phyloP scores from a whole-genome alignment of 2,888 invertebrate species.

The Polyommatus icarus region DNA sequence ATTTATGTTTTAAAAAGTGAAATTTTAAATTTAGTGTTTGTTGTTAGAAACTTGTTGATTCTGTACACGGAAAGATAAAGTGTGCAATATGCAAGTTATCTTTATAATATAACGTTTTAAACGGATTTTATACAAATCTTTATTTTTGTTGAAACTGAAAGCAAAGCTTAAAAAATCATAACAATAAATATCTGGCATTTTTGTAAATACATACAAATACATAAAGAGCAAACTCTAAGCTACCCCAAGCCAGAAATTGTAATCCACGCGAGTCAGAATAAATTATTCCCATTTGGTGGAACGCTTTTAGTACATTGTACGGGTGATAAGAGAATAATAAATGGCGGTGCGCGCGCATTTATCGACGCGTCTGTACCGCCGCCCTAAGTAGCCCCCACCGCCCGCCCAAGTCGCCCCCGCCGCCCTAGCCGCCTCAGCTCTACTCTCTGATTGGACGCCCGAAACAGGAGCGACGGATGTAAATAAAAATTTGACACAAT shows the following conservation, averaged over 20 bases:
- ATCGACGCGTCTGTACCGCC: constrained; percentile 12
- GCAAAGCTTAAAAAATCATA: background rate
- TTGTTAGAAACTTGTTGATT: constrained; percentile 3
- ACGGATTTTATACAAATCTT: too few relatives aligned
- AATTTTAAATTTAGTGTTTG: background rate
- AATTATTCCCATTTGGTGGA: constrained; percentile 5
- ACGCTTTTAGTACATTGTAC: constrained; percentile 19
- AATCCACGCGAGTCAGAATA: constrained; percentile 2
- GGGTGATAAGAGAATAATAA: constrained; percentile 17
- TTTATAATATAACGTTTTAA: background rate
- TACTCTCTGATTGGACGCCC: constrained; percentile 44
- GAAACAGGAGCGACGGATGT: constrained; percentile 36
- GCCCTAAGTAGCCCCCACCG: constrained; percentile 32
- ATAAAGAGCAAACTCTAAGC: background rate
- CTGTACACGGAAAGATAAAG: background rate
- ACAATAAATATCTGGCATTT: background rate
- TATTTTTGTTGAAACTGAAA: too few relatives aligned
- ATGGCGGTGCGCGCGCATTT: constrained; percentile 22
- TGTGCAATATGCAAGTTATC: background rate
- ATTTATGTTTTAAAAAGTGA: background rate
- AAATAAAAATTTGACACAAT: constrained; percentile 37
- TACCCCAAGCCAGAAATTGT: background rate
- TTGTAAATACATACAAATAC: background rate
- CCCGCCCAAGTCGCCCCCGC: constrained; percentile 43
- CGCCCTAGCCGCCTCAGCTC: constrained; percentile 45